Percentiles rank a stretch among this genome's conserved stretches.
Conservation (phyloP, 2,113 vertebrate genomes). For the Lagopus muta region DNA sequence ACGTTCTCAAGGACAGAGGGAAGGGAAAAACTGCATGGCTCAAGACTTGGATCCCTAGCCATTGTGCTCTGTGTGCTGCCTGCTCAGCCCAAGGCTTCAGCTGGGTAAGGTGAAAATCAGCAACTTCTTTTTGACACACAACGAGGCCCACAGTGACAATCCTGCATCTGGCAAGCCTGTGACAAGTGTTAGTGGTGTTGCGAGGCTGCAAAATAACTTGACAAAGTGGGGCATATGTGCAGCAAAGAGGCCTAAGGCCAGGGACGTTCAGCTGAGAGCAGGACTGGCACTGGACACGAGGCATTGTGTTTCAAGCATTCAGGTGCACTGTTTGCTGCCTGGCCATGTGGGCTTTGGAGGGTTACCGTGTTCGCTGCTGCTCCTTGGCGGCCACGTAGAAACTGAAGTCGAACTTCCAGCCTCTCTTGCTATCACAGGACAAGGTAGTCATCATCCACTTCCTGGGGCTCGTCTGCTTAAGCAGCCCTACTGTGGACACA, state of each 20-base stretch:
- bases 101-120: not conserved
- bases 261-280: not conserved
- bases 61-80: not conserved
- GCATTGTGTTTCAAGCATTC: not conserved
- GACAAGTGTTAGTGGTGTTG: no score
- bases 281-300: not conserved
- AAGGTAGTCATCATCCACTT: constrained; percentile 94
- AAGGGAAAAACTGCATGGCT: not conserved
- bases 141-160: not conserved
- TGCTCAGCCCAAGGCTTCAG: not conserved
- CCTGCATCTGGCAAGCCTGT: not conserved
- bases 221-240: not conserved
- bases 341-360: not conserved
- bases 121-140: not conserved
- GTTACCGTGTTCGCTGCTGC: constrained; percentile 89
- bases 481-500: constrained; percentile 92
- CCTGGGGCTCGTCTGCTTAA: constrained; percentile 84
- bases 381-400: constrained; percentile 89
- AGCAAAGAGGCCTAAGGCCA: not conserved
- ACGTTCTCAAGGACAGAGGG: not conserved
- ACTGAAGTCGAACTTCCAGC: constrained; percentile 93
- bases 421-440: constrained; percentile 87
- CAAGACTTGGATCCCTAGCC: not conserved
- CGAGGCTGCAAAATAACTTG: not conserved
- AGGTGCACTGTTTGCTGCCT: not conserved